Percentiles rank a stretch among this genome's conserved stretches.
These are phyloP conservation scores for Struthidea cinerea DNA, from an alignment of 2,113 vertebrate species.

Conservation along the genomic window DNA sequence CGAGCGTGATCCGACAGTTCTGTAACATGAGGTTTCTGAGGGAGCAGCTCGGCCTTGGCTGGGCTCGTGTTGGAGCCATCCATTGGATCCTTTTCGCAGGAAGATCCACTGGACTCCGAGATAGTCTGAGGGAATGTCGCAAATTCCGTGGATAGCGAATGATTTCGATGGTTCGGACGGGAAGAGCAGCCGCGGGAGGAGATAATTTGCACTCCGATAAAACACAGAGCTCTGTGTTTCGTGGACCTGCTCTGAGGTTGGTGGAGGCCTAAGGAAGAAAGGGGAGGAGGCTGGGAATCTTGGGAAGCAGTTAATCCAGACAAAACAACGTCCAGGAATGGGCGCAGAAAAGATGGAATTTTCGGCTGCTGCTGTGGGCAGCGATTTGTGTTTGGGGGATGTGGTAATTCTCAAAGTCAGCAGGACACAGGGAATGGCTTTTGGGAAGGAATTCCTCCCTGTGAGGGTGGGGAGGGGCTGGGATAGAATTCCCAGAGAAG, in stretches of 20 bases:
- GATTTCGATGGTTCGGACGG: accelerated
- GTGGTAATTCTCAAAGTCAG: background rate
- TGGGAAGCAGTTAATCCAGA: background rate
- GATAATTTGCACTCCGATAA: accelerated
- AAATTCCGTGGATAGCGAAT: accelerated
- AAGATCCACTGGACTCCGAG: background rate
- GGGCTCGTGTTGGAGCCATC: background rate
- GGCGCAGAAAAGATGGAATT: background rate
- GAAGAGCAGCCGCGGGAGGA: accelerated
- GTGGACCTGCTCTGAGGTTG: background rate
- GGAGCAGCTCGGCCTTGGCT: background rate
- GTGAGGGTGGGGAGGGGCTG: background rate
- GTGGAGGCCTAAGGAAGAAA: background rate
- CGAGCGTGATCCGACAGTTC: accelerated
- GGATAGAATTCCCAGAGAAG: background rate
- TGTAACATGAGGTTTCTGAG: background rate
- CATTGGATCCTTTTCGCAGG: background rate
- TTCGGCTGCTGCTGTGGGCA: background rate
- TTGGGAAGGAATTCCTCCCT: background rate
- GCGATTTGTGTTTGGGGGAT: background rate
- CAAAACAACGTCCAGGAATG: accelerated
- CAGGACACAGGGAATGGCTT: background rate
- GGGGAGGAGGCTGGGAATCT: background rate
- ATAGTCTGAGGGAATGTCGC: no score
- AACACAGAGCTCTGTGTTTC: background rate